phyloP scores from a whole-genome alignment of 2,797 vertebrate genomes.

The Spea hammondii region DNA sequence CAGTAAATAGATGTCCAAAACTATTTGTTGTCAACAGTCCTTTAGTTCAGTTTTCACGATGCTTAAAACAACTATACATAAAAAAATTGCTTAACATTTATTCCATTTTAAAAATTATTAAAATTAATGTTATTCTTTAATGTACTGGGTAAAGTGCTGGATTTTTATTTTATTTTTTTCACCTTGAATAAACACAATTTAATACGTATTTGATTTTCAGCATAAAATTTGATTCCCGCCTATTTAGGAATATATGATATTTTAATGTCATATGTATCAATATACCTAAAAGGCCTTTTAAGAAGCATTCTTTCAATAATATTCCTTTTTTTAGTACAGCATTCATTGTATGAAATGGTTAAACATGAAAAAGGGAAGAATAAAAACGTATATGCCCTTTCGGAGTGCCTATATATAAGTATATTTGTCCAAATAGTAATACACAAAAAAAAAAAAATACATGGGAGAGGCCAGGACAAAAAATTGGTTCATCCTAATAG shows the following conservation, averaged over 20 bases:
- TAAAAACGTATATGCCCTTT: neutral
- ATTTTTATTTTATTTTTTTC: no score
- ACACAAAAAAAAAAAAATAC: neutral
- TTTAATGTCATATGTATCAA: neutral
- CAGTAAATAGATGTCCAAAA: no score
- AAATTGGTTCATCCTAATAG: neutral
- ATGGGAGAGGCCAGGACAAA: neutral
- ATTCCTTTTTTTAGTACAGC: neutral
- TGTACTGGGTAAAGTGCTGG: no score
- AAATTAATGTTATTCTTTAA: no score
- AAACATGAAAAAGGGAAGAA: neutral
- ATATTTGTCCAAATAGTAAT: neutral
- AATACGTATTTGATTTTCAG: no score
- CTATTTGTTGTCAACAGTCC: no score
- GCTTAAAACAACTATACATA: no score
- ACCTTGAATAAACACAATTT: no score
- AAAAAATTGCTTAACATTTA: no score
- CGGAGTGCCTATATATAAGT: neutral
- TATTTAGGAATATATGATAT: neutral
- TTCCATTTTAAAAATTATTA: no score
- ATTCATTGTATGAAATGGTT: neutral
- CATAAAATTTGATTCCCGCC: no score
- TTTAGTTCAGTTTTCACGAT: no score
- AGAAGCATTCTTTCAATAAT: neutral
- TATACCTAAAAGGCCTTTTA: neutral